Conservation (phyloP, 2,888 invertebrate species). For the Anoplius nigerrimus region DNA sequence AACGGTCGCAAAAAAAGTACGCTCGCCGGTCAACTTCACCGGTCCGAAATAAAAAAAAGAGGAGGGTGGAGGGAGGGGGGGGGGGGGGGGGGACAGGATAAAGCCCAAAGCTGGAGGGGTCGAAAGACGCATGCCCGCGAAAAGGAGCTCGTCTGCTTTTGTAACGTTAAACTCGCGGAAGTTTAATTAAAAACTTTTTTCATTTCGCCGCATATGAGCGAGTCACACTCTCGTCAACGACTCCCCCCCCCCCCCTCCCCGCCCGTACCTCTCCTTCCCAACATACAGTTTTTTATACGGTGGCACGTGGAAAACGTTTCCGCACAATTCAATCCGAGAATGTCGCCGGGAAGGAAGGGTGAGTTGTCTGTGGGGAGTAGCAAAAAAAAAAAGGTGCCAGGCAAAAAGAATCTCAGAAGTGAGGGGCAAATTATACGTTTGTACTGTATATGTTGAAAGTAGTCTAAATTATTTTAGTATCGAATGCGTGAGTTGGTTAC, state of each 20-base stretch:
- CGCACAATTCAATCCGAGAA: not conserved
- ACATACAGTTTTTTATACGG: constrained; percentile 5
- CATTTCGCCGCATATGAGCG: constrained; percentile 18
- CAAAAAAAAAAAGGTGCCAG: not conserved
- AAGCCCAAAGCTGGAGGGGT: constrained; percentile 1
- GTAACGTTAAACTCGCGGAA: constrained; percentile 38
- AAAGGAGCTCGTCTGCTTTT: constrained; percentile 15
- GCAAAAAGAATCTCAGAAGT: too few relatives aligned
- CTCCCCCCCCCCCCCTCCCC: too few relatives aligned
- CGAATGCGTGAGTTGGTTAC: too few relatives aligned
- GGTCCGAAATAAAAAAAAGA: too few relatives aligned
- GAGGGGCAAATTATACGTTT: too few relatives aligned
- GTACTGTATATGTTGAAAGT: too few relatives aligned
- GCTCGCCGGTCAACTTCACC: too few relatives aligned
- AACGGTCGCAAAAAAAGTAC: too few relatives aligned
- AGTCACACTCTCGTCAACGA: not conserved
- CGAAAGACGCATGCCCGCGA: not conserved
- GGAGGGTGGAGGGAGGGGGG: too few relatives aligned
- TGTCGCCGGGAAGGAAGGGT: not conserved
- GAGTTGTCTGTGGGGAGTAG: not conserved
- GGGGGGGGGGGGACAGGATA: too few relatives aligned
- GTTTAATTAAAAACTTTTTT: constrained; percentile 49
- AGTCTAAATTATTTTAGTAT: too few relatives aligned
- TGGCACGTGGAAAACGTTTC: constrained; percentile 21
- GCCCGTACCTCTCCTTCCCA: too few relatives aligned